phyloP scores from a whole-genome alignment of 2,797 vertebrate species.

The Cryptoblepharus egeriae region DNA sequence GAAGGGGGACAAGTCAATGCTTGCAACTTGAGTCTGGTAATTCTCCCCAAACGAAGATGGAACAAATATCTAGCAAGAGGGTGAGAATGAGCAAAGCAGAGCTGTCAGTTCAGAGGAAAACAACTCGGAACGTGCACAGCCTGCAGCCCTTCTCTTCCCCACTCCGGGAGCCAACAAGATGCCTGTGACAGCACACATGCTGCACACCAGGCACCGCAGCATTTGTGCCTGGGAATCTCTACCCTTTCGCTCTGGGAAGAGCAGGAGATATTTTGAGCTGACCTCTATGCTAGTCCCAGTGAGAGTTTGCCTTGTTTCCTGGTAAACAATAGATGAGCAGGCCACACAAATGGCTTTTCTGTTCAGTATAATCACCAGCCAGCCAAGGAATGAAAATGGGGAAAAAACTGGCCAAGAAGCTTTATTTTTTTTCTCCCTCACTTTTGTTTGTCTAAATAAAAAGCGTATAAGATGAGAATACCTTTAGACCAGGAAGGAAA shows the following conservation, averaged over 20 bases:
- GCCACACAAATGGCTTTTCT: neutral
- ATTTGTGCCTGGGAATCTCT: neutral
- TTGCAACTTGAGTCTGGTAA: neutral
- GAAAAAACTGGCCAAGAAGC: rapidly evolving
- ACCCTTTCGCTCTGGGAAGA: neutral
- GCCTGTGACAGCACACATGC: constrained; percentile 9
- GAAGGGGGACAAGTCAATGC: constrained; percentile 6
- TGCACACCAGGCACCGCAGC: neutral
- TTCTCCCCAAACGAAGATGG: neutral
- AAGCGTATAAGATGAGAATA: constrained; percentile 18
- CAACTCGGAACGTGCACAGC: neutral
- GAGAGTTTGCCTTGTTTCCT: neutral
- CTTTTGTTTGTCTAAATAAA: constrained; percentile 9
- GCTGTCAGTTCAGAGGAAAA: neutral
- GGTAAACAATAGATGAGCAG: neutral
- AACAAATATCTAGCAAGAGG: neutral
- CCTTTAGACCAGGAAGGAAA: neutral
- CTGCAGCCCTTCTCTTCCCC: neutral
- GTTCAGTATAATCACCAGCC: neutral
- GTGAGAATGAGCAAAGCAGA: neutral
- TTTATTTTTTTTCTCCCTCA: neutral
- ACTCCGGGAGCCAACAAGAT: constrained; percentile 3
- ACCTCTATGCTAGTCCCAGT: neutral
- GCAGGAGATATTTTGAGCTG: neutral
- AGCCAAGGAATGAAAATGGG: rapidly evolving